Base-by-base conservation (phyloP, 2,797 vertebrate genomes). In the Staurois parvus region DNA sequence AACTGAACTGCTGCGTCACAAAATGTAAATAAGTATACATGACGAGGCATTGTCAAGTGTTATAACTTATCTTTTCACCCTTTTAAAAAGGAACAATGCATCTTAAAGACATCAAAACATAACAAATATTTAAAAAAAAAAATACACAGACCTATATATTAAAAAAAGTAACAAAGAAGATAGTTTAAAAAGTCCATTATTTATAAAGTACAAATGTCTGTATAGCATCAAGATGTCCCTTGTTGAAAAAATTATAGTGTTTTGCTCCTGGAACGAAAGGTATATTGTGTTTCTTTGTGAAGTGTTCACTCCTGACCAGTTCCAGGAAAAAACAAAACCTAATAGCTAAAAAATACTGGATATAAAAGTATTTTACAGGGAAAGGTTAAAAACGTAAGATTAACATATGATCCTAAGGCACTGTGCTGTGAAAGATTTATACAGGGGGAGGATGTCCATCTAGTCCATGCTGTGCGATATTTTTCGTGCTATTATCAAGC, bases 351-450 rank as follows among this genome's bases (percentile, higher is more conserved):
- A 94, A 94, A 93, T 90, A 93, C 29, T 91, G 90, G 90, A 90
- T 84, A 90, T 91, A 90, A 91, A 90, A 87, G 90, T 88, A 89
- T 92, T 90, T 95, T 93, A 96, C 91, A 92, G 91, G 90, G 66
- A 78, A 76, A 69, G 13, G 9, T 15, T 26, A 32, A 32, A 64
- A 85, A 91, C 91, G 86, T 89, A 87, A 87, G 89, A 87, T 90
- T 92, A 92, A 91, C 91, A 90, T 91, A 93, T 93, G 92, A 92
- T 93, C 91, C 92, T 95, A 97, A 97, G 97, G 96, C 96, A 97
- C 95, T 87, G 92, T 92, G 92, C 90, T 92, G 90, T 92, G 93
- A 92, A 91, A 92, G 88, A 88, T 77, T 92, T 91, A 91, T 89
- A 88, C 81, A 90, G 17, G 87, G 64, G 75, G 72, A 8, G 19